Conservation (phyloP, 2,797 vertebrate genomes). For the Cyprinodon diabolis region DNA sequence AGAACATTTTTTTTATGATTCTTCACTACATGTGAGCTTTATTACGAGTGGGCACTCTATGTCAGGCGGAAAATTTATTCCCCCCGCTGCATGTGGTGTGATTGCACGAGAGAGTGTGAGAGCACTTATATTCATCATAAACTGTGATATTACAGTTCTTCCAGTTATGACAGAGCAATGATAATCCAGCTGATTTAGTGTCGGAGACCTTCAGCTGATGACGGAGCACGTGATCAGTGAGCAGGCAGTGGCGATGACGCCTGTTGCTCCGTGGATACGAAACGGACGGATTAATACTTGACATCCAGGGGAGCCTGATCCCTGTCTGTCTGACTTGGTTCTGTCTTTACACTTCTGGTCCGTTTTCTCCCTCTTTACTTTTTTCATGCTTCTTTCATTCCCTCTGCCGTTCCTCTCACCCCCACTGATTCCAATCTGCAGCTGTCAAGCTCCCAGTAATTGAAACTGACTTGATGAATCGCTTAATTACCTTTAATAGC, state of each 20-base stretch:
- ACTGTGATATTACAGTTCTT: conserved; percentile 27
- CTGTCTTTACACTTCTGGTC: conserved; percentile 21
- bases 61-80: conserved; percentile 47
- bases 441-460: conserved; percentile 92
- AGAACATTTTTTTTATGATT: conserved; percentile 65
- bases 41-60: conserved; percentile 42
- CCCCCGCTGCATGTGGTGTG: conserved; percentile 13
- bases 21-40: conserved; percentile 37
- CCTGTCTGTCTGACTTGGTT: conserved; percentile 1
- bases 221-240: conserved; percentile 46
- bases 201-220: conserved; percentile 38
- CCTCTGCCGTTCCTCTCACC: conserved; percentile 51
- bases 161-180: conserved; percentile 52
- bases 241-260: conserved; percentile 34
- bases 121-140: conserved; percentile 45
- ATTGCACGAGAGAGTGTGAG: conserved; percentile 19
- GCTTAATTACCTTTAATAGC: conserved; percentile 94
- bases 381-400: conserved; percentile 53
- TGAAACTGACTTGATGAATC: conserved; percentile 96
- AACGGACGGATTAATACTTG: conserved; percentile 16
- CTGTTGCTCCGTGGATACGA: conserved; percentile 34
- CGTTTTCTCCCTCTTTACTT: conserved; percentile 42
- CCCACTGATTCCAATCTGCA: conserved; percentile 88
- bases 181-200: conserved; percentile 40
- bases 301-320: conserved; percentile 19